Evolutionary conservation across 1,140 invertebrate genomes (phyloP).

Genomic region (Drosophila ercepeae): DNA sequence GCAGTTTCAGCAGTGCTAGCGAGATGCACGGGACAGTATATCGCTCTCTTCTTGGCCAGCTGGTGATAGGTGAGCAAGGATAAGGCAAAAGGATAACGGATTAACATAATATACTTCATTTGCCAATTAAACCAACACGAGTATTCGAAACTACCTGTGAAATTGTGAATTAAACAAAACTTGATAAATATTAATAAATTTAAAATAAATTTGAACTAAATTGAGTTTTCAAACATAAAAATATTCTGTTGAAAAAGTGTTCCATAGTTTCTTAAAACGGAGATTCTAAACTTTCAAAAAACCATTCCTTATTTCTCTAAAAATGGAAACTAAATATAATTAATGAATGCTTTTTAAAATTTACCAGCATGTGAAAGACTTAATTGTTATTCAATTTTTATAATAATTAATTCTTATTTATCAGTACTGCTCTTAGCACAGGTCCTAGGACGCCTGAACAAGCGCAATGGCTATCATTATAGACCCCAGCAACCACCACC

Average conservation of each 20-base stretch:
- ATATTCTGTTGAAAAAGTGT: no score
- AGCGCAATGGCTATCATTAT: conserved; percentile 74
- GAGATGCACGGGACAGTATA: conserved; percentile 55
- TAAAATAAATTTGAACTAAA: no score
- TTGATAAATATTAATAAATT: no score
- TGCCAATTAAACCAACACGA: no score
- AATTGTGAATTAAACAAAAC: background rate
- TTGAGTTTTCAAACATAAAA: no score
- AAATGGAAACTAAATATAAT: no score
- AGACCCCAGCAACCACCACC: conserved; percentile 37
- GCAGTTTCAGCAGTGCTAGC: conserved; percentile 40
- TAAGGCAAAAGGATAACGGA: background rate
- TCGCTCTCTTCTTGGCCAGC: conserved; percentile 38
- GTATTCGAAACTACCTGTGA: background rate
- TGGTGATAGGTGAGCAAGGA: conserved; percentile 54
- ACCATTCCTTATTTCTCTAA: no score
- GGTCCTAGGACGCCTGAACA: conserved; percentile 55
- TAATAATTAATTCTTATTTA: background rate
- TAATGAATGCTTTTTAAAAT: no score
- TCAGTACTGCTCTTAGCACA: conserved; percentile 47
- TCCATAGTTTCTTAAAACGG: no score
- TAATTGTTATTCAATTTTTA: background rate
- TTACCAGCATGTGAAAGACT: no score
- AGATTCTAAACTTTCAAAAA: no score
- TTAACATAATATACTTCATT: background rate